A percentile compares a stretch with the other conserved stretches of the same genome.
Evolutionary conservation across 64 coral and sea anemone genomes (phyloP).

Genomic region (Dendrophyllia cribrosa): DNA sequence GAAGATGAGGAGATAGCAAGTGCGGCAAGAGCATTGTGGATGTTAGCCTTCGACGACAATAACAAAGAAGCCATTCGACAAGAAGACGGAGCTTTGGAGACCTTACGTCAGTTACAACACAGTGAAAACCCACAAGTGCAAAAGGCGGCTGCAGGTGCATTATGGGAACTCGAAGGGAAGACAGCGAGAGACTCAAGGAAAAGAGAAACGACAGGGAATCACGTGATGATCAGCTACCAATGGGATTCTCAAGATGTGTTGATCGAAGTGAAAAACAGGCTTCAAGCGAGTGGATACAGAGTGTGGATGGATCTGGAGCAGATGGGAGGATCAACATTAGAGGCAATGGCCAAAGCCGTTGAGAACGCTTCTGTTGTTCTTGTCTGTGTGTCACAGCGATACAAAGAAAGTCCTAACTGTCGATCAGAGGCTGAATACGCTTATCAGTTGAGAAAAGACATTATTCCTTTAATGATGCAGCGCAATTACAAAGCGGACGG

Average conservation of each 20-base stretch:
- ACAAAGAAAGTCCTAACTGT: constrained; percentile 75
- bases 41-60: constrained; percentile 64
- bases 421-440: constrained; percentile 65
- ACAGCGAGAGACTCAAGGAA: neutral
- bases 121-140: constrained; percentile 38
- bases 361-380: constrained; percentile 63
- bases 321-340: constrained; percentile 76
- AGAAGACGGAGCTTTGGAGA: constrained; percentile 30
- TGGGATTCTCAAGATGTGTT: constrained; percentile 65
- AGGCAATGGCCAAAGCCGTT: constrained; percentile 68
- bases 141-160: constrained; percentile 60
- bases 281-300: constrained; percentile 34
- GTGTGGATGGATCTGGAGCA: constrained; percentile 83
- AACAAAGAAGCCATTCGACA: constrained; percentile 44
- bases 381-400: constrained; percentile 59
- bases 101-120: neutral
- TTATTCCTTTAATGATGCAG: constrained; percentile 50
- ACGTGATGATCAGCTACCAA: constrained; percentile 85
- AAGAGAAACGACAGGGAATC: constrained; percentile 10
- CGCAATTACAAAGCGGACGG: constrained; percentile 41
- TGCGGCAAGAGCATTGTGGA: constrained; percentile 43
- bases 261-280: constrained; percentile 62
- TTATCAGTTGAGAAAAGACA: constrained; percentile 47
- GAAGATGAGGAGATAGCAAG: constrained; percentile 33
- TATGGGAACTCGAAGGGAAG: constrained; percentile 71